Base-by-base conservation (phyloP, 1,140 invertebrate species). In the Tetramorium parvispinum region DNA sequence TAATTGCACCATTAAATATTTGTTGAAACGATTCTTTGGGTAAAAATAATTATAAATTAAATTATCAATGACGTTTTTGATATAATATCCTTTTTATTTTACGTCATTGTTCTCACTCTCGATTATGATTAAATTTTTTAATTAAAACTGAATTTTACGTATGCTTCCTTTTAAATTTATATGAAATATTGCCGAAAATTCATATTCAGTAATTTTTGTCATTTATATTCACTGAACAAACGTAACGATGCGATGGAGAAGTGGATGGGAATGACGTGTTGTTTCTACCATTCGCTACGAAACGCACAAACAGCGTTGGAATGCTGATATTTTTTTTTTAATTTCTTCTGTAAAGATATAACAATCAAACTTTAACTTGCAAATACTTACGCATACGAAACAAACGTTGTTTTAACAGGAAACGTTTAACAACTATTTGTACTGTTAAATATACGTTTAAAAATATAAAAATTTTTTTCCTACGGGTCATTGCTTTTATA, bases 151-250 rank as follows among this genome's bases (percentile, higher is more conserved):
- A 32, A 61, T 37, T 75, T 13, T 59, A 32, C 21, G 10, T 49
- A 37, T 2, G 32, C n/a, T 2, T 21, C 27, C 8, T 55, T 83
- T 32, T 59, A 37, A 73, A 59, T 83, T 83, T 75, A n/a, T 70
- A 46, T 73, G 24, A 83, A 83, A 49, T 61, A 83, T 83, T 73
- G 75, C 13, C 40, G 4, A 75, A 83, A 83, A 59, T 73, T 83
- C 51, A 24, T 59, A 53, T 49, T 68, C 21, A 43, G 40, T 68
- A 68, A 68, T 68, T 68, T 68, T 68, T 68, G 65, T 27, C 53
- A 73, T 83, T 75, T 73, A 73, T 24, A 83, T 83, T 37, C 55
- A n/a, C 66, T 83, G 43, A 59, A 83, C 55, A 32, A 73, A 83
- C 32, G 40, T 59, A 68, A 27, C 46, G 21, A 27, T 81, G 51